These are phyloP conservation scores for Aphrophora alni DNA, from an alignment of 2,888 invertebrate genomes.

Conservation along the genomic window DNA sequence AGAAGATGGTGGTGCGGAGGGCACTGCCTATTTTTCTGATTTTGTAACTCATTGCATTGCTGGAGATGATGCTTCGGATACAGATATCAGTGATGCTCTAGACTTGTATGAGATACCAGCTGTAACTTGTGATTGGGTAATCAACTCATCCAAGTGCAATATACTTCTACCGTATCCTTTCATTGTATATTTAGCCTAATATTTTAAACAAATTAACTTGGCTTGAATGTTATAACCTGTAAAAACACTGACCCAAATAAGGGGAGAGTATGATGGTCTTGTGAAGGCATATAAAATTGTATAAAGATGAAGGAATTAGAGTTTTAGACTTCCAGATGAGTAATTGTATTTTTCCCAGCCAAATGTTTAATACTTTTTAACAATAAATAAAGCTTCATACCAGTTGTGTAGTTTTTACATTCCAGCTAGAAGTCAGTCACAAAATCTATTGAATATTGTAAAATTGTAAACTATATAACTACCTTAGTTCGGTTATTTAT, in stretches of 20 bases:
- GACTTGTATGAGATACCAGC: constrained; percentile 94
- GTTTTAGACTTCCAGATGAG: background rate
- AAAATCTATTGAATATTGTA: no score
- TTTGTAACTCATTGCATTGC: constrained; percentile 93
- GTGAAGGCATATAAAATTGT: background rate
- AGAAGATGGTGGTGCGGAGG: constrained; percentile 80
- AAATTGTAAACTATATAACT: no score
- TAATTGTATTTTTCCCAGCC: no score
- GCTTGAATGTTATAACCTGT: no score
- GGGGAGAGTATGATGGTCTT: background rate
- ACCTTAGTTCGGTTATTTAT: no score
- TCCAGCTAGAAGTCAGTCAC: no score
- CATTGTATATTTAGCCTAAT: no score
- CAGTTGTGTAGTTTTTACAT: no score
- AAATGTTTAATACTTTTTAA: no score
- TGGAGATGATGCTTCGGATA: constrained; percentile 82
- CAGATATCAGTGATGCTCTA: constrained; percentile 86
- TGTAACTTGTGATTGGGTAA: constrained; percentile 86
- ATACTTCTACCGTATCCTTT: constrained; percentile 66
- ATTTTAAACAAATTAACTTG: no score
- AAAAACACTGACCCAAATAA: background rate
- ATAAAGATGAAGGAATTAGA: background rate
- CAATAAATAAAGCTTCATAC: no score
- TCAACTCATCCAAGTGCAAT: constrained; percentile 63
- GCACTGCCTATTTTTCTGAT: constrained; percentile 86